Evolutionary conservation across 2,888 invertebrate genomes (phyloP), one percentile per base, ranked within the genome.

Genomic region (Omphaloscelis lunosa): DNA sequence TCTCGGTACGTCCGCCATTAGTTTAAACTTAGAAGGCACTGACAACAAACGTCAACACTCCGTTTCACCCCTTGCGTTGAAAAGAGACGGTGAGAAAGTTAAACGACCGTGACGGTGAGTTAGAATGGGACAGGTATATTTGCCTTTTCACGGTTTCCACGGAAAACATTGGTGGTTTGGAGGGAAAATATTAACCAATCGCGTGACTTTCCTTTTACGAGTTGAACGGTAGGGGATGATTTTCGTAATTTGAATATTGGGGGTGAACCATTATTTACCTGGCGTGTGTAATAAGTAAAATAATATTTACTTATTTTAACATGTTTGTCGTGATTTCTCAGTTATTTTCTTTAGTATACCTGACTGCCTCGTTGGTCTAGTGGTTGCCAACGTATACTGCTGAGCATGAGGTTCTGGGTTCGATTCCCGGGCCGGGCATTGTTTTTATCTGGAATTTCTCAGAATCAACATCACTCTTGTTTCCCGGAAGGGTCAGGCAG

Each of bases 11-110:
- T 96, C 96, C 94, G 94, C 90, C 93, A 93, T 92, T 93, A 92
- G 91, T 94, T 93, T 94, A 92, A 93, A 94, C 95, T 91, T 91
- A 87, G 93, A 94, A 95, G 93, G 93, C 92, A 96, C 96, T 96
- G 95, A 93, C 93, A 92, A 90, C 86, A 88, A 86, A 88, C 87
- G 85, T 89, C 89, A 89, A 88, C 89, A 80, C 77, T 87, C 87
- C 89, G 88, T 90, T 93, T 90, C 91, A 93, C 93, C 95, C 96
- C 94, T 92, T 86, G 89, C 88, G 94, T 89, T 92, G 76, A 90
- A 96, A 72, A 85, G 94, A 93, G 94, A 82, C 87, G 90, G 83
- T 80, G 71, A 89, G n/a, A 75, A 27, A 72, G 78, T 41, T 51
- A 9, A 41, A n/a, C 12, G 15, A n/a, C 23, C 63, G 61, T 82